A percentile compares a stretch with the other conserved stretches of the same genome.
phyloP scores from a whole-genome alignment of 2,888 invertebrate genomes.

The Corbicula japonica region DNA sequence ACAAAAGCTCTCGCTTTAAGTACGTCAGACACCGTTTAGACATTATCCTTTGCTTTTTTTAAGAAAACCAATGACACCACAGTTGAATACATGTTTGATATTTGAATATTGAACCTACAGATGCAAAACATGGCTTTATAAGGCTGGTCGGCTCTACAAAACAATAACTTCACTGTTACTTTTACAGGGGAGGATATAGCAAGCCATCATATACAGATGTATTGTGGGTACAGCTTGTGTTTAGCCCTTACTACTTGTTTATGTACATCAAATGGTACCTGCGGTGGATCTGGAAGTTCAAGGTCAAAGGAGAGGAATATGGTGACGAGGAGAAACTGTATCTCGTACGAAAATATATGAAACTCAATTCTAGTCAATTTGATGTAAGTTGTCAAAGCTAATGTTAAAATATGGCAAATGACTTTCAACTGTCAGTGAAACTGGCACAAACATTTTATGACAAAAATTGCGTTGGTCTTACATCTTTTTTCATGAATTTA shows the following conservation, averaged over 20 bases:
- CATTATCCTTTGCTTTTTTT: too few relatives aligned
- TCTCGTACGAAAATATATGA: constrained; percentile 93
- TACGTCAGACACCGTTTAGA: too few relatives aligned
- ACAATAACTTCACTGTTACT: background rate
- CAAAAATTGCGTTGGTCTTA: too few relatives aligned
- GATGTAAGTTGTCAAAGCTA: constrained; percentile 88
- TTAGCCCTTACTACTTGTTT: constrained; percentile 91
- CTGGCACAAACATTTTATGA: too few relatives aligned
- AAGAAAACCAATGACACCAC: too few relatives aligned
- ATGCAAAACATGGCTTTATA: too few relatives aligned
- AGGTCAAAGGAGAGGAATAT: constrained; percentile 91
- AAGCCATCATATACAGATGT: constrained; percentile 91
- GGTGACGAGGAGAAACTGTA: constrained; percentile 94
- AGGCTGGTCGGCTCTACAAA: too few relatives aligned
- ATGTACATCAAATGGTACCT: constrained; percentile 92
- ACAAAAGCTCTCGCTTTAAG: too few relatives aligned
- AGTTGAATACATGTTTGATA: too few relatives aligned
- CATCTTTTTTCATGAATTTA: too few relatives aligned
- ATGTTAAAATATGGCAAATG: too few relatives aligned
- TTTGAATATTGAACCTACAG: too few relatives aligned
- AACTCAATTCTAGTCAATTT: constrained; percentile 87
- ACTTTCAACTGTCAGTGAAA: background rate
- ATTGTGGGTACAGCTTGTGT: constrained; percentile 93
- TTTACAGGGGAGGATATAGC: constrained; percentile 93
- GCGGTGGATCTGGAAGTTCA: constrained; percentile 94